phyloP scores from a whole-genome alignment of 2,113 vertebrate genomes.

The Myotis lucifugus region DNA sequence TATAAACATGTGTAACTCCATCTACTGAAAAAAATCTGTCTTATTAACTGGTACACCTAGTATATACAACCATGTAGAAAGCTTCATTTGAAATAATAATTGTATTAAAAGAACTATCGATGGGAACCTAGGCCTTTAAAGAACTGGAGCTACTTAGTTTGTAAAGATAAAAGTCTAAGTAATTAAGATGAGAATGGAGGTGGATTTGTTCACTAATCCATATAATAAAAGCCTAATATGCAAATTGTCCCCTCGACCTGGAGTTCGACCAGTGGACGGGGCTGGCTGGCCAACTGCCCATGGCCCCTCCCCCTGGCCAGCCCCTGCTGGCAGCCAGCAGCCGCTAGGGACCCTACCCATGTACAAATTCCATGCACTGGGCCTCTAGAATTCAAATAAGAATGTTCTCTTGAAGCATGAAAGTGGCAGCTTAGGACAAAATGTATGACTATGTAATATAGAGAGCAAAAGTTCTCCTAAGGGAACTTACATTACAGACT shows the following conservation, averaged over 20 bases:
- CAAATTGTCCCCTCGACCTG: too few species aligned
- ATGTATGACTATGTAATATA: background rate
- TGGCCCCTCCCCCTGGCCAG: too few species aligned
- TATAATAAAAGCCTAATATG: too few species aligned
- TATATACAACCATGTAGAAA: background rate
- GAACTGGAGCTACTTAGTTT: slow-evolving; percentile 10
- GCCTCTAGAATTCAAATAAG: slow-evolving; percentile 2
- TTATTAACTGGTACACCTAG: too few species aligned
- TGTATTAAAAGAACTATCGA: background rate
- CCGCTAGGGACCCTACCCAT: too few species aligned
- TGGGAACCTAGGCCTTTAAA: background rate
- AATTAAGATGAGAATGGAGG: slow-evolving; percentile 1
- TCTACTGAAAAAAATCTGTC: too few species aligned
- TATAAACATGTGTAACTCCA: too few species aligned
- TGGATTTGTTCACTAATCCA: slow-evolving; percentile 4
- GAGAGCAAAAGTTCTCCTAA: background rate
- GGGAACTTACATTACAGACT: background rate
- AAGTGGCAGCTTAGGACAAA: slow-evolving; percentile 1
- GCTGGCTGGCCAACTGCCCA: too few species aligned
- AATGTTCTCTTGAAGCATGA: background rate
- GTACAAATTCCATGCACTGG: too few species aligned
- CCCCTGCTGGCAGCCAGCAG: too few species aligned
- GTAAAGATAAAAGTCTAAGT: slow-evolving; percentile 36
- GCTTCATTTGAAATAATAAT: background rate
- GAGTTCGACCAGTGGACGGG: too few species aligned